These are phyloP conservation scores for Pampusana beccarii DNA, from an alignment of 2,113 vertebrate genomes.

Conservation along the genomic window DNA sequence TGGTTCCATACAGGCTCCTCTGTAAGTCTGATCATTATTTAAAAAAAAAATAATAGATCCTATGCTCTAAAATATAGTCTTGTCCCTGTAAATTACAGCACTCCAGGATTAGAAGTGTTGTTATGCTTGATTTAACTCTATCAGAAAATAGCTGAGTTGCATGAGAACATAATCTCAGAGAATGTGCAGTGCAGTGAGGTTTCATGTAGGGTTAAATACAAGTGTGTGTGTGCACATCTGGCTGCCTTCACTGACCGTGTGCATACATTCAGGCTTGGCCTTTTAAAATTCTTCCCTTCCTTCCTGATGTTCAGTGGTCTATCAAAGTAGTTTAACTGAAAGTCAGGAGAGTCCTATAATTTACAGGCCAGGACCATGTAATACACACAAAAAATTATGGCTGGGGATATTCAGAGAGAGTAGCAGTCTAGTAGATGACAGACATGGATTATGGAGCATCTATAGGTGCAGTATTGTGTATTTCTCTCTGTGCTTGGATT, in stretches of 20 bases:
- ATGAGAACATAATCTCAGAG: constrained; percentile 46
- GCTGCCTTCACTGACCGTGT: constrained; percentile 20
- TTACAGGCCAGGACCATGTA: background rate
- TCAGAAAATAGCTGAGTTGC: constrained; percentile 36
- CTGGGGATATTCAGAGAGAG: constrained; percentile 10
- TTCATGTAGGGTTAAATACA: constrained; percentile 49
- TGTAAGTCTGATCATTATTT: background rate
- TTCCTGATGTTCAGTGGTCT: background rate
- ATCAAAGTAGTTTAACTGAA: background rate
- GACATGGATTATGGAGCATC: constrained; percentile 63
- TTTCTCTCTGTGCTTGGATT: constrained; percentile 80
- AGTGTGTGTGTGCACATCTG: background rate
- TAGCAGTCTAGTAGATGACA: background rate
- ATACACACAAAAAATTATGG: background rate
- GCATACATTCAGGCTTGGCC: constrained; percentile 1
- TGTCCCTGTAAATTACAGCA: constrained; percentile 7
- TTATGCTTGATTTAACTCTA: constrained; percentile 34
- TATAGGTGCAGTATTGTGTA: constrained; percentile 80
- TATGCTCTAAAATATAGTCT: background rate
- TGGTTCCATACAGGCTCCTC: background rate
- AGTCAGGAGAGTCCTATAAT: background rate
- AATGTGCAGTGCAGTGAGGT: constrained; percentile 26
- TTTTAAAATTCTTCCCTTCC: background rate
- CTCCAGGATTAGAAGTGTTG: background rate
- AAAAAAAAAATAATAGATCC: background rate